Evolutionary conservation across 2,797 vertebrate species (phyloP), one percentile per base, ranked within the genome.

Genomic region (Periparus ater): DNA sequence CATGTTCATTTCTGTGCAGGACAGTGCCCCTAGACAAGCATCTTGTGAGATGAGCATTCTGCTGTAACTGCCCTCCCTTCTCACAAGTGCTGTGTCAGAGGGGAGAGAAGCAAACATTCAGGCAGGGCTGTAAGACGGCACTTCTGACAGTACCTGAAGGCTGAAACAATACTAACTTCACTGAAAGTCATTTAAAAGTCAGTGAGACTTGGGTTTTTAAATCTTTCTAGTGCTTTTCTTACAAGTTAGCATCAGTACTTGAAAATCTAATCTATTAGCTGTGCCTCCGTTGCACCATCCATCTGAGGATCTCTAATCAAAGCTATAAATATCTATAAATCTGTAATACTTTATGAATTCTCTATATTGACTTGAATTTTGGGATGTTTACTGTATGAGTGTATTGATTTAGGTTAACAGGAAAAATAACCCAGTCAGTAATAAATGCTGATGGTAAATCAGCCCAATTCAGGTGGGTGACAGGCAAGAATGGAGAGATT

Each of bases 321-420:
- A 90, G 74, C 89, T 90, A 71, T 67, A 93, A 96, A 93, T 95
- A 95, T 93, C 94, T 95, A 42, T 89, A 95, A 87, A 91, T 95
- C 93, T 93, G 74, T 74, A 95, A 95, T 89, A 94, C 40, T 58
- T 51, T 93, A 93, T 65, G 83, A 97, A 91, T 95, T 94, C 74
- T 58, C 73, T 67, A 58, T 85, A 93, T 92, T 95, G 92, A 89
- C 89, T 83, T 78, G 91, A 92, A 91, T 96, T 94, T 95, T 82
- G 83, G 85, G 68, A 87, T 91, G 71, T 87, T 91, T 91, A 71
- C 91, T 91, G 85, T 90, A 85, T 94, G 88, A 86, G n/a, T 71
- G 14, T 94, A 96, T 96, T 93, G 93, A 93, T 96, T 93, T 89
- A 94, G 80, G 47, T 91, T 93, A 92, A 90, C 75, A 80, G 93